These are phyloP conservation scores for pig (Sus scrofa) DNA, from an alignment of 2,113 vertebrate species.

Conservation along the genomic window DNA sequence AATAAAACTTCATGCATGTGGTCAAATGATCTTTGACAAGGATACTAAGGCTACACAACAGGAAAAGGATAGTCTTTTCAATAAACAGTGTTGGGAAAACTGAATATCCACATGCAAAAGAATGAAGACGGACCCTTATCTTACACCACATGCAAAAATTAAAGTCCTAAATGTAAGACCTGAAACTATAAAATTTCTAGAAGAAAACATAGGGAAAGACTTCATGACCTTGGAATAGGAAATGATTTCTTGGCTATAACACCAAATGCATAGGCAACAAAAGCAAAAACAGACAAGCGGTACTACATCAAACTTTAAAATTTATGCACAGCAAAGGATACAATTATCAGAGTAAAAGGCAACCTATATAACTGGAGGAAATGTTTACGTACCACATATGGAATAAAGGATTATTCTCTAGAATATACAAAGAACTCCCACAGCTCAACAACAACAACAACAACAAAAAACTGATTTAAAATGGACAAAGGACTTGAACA, in stretches of 20 bases:
- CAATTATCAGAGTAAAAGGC: neutral
- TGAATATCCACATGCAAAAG: neutral
- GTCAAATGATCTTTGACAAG: constrained; percentile 31
- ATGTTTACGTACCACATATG: neutral
- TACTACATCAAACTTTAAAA: neutral
- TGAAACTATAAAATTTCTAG: neutral
- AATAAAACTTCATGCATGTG: too few species aligned
- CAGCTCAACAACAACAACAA: neutral
- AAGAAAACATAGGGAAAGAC: neutral
- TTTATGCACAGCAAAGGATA: neutral
- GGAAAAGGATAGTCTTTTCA: neutral
- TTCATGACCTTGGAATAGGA: neutral
- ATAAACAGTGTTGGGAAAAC: neutral
- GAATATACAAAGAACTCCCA: neutral
- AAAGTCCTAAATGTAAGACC: neutral
- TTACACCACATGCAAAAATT: neutral
- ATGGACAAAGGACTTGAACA: neutral
- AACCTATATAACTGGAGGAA: neutral
- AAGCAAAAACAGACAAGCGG: neutral
- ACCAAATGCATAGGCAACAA: neutral
- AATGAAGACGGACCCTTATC: neutral
- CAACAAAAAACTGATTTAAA: neutral
- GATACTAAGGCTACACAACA: neutral
- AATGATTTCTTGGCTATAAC: neutral
- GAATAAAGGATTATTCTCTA: neutral